Conservation (phyloP, 1,140 invertebrate species). For the Galendromus occidentalis region DNA sequence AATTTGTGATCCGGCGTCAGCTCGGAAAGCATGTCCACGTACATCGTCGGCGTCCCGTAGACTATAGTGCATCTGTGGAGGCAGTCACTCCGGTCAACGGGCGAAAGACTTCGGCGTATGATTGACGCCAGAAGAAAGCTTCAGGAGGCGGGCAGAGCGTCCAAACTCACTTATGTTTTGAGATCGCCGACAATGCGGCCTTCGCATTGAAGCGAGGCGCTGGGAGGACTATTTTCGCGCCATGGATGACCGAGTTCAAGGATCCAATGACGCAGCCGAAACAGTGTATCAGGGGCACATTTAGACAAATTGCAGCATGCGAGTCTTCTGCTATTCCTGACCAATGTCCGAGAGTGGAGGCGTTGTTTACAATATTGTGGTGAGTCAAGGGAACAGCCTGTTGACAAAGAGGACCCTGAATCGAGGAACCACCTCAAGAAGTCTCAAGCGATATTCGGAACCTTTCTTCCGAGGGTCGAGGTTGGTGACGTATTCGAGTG, state of each 20-base stretch:
- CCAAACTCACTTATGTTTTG: conserved; percentile 41
- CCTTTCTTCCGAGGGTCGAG: too few relatives aligned
- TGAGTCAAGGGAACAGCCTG: conserved; percentile 55
- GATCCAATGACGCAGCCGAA: conserved; percentile 56
- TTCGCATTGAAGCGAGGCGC: conserved; percentile 43
- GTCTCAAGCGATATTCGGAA: too few relatives aligned
- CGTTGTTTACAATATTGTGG: conserved; percentile 65
- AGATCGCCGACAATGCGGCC: conserved; percentile 41
- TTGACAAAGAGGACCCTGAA: not conserved
- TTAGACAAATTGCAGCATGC: conserved; percentile 37
- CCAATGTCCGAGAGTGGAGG: conserved; percentile 41
- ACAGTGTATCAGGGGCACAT: conserved; percentile 80
- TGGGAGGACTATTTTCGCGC: conserved; percentile 48
- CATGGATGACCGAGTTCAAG: conserved; percentile 38
- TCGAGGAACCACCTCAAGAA: too few relatives aligned
- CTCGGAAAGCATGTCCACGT: conserved; percentile 50
- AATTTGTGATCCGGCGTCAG: conserved; percentile 27
- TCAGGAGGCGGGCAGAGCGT: not conserved
- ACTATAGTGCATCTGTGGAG: conserved; percentile 45
- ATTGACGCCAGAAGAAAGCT: not conserved
- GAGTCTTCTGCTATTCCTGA: conserved; percentile 30
- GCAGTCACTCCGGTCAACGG: not conserved
- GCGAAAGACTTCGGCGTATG: too few relatives aligned
- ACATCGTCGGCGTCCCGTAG: conserved; percentile 92
- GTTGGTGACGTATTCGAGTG: too few relatives aligned